Base-by-base conservation (phyloP, 2,113 vertebrate species). In the Fregata magnificens region DNA sequence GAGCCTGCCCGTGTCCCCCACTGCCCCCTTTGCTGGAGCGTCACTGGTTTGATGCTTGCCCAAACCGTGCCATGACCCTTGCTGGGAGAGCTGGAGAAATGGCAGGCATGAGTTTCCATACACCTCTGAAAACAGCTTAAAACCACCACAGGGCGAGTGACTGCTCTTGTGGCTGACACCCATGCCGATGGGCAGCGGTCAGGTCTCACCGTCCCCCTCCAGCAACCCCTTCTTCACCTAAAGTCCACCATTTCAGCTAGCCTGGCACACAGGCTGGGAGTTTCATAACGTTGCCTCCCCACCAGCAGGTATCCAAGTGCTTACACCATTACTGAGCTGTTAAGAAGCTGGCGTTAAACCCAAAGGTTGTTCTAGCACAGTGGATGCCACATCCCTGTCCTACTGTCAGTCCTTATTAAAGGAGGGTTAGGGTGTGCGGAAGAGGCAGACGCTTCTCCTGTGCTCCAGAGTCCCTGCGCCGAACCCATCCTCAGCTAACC, bases 121-220 rank as follows among this genome's bases (percentile, higher is more conserved):
- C 10, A 11, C 7, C 55, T 32, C 47, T 55, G 47, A 16, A 36
- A 55, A 42, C 21, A 25, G 32, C 78, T 70, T 20, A 10, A 63
- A 63, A 36, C 8, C 42, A 49, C 26, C 36, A 10, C 0, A 1
- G 77, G 26, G 15, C 0, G 2, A n/a, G n/a, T 13, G 42, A 24
- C 21, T 8, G 44, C 42, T 58, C 49, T 32, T 6, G 10, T 0
- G 0, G 50, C 10, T 53, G 40, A 47, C 20, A 22, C 4, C 10
- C 11, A 1, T 13, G 28, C 24, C 4, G 2, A 7, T 0, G 8
- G 31, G 56, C 31, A 71, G 34, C 0, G 6, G 42, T n/a, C 13
- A 1, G 16, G 34, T 21, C 26, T 40, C 62, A 49, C 13, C 9
- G 8, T 34, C 8, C 15, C 8, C 40, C n/a, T 16, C 31, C 15